These are phyloP conservation scores for Tanytarsus gracilentus DNA, from an alignment of 2,888 invertebrate species.

Conservation along the genomic window DNA sequence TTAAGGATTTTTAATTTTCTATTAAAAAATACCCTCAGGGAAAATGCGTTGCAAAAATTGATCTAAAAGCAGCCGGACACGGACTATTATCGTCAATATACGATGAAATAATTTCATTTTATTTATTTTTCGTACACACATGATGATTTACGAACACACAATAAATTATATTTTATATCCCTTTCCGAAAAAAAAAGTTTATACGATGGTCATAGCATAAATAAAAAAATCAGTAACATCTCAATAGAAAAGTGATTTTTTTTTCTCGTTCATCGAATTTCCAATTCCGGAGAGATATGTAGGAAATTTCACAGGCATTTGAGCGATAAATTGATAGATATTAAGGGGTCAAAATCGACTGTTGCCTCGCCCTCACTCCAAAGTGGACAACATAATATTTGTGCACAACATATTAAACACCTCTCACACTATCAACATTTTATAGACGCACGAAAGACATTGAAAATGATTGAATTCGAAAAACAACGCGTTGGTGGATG, in stretches of 20 bases:
- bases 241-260: conserved; percentile 23
- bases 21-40: too few relatives aligned
- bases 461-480: background rate
- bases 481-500: background rate
- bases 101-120: conserved; percentile 4
- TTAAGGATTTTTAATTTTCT: too few relatives aligned
- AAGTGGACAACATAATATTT: too few relatives aligned
- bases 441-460: too few relatives aligned
- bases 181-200: too few relatives aligned
- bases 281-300: conserved; percentile 8
- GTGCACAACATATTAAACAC: too few relatives aligned
- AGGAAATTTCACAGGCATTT: conserved; percentile 28
- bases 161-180: conserved; percentile 26
- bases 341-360: conserved; percentile 21
- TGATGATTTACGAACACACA: conserved; percentile 29
- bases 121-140: background rate
- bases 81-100: conserved; percentile 19
- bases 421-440: too few relatives aligned
- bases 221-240: conserved; percentile 22
- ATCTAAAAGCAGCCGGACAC: conserved; percentile 22
- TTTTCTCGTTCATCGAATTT: conserved; percentile 6
- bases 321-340: conserved; percentile 28
- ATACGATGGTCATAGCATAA: too few relatives aligned
- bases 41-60: too few relatives aligned
- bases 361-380: background rate